A percentile compares a stretch with the other conserved stretches of the same genome.
phyloP scores from a whole-genome alignment of 23 tunicate species.

The Corella eumyota region DNA sequence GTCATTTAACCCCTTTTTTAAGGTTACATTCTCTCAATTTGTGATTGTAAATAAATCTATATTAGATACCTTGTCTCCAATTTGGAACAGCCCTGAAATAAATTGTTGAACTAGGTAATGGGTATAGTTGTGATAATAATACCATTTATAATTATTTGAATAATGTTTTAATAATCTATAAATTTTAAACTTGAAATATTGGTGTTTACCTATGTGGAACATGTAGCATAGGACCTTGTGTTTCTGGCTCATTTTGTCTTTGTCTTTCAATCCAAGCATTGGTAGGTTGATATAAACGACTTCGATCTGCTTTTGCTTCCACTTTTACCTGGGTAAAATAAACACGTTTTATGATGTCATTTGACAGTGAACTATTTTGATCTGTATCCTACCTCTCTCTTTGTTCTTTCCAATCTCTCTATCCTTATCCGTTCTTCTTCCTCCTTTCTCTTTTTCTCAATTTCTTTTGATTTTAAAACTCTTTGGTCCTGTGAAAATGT shows the following conservation, averaged over 20 bases:
- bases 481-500: conserved; percentile 35
- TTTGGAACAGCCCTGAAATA: conserved; percentile 17
- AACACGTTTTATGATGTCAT: too few species aligned
- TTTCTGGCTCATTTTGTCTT: conserved; percentile 6
- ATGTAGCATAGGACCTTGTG: conserved; percentile 1
- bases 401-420: conserved; percentile 14
- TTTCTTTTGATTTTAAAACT: conserved; percentile 6
- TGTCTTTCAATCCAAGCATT: conserved; percentile 78
- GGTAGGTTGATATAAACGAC: conserved; percentile 60
- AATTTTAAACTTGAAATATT: too few species aligned
- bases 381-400: conserved; percentile 16
- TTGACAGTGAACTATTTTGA: too few species aligned
- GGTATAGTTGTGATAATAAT: neutral
- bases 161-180: too few species aligned
- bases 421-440: conserved; percentile 8
- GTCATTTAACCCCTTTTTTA: too few species aligned
- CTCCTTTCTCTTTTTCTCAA: conserved; percentile 20
- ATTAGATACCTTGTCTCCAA: conserved; percentile 20
- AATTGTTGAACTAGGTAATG: neutral
- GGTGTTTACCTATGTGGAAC: conserved; percentile 55
- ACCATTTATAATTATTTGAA: too few species aligned
- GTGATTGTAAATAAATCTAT: too few species aligned
- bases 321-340: conserved; percentile 7
- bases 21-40: too few species aligned
- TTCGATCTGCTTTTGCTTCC: conserved; percentile 39